phyloP scores from a whole-genome alignment of 2,797 vertebrate genomes.

The Pseudochirops cupreus region DNA sequence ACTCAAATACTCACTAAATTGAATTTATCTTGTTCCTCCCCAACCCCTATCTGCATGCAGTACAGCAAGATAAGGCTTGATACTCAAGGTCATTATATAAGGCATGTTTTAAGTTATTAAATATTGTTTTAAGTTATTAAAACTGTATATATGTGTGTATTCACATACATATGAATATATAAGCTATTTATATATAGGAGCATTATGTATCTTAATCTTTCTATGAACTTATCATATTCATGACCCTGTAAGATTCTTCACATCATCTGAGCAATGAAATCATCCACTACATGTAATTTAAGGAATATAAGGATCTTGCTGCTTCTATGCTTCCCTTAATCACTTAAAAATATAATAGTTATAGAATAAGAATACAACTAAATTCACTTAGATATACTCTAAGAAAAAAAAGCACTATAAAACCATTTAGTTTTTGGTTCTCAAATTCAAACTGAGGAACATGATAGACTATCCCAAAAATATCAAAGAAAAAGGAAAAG shows the following conservation, averaged over 20 bases:
- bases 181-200: neutral
- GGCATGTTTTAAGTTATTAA: neutral
- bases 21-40: neutral
- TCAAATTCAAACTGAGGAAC: neutral
- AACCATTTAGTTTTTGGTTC: neutral
- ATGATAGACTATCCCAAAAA: neutral
- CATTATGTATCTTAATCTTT: neutral
- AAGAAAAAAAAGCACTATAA: neutral
- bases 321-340: neutral
- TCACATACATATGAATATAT: neutral
- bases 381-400: neutral
- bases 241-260: neutral
- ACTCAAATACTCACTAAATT: neutral
- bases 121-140: neutral
- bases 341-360: neutral
- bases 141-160: neutral
- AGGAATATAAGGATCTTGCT: neutral
- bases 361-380: neutral
- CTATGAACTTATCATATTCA: neutral
- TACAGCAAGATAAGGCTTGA: neutral
- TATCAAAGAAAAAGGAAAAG: neutral
- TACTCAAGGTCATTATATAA: neutral
- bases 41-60: neutral
- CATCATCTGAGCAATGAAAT: neutral
- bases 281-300: neutral